Conservation (phyloP, 2,888 invertebrate genomes). For the Scaptodrosophila latifasciaeformis region DNA sequence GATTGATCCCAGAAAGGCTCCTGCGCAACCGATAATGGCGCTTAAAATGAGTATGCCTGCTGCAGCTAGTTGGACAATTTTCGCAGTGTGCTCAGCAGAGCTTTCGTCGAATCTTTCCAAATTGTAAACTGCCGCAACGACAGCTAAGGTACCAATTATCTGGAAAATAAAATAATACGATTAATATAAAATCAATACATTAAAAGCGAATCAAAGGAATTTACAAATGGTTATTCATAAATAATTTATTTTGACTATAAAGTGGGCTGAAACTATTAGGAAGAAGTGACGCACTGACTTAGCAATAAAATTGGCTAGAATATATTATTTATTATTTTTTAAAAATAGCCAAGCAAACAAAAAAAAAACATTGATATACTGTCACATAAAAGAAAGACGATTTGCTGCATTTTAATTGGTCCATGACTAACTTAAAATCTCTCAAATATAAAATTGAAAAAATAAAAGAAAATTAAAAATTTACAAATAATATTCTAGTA, state of each 20-base stretch:
- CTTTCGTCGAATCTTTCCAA: slow-evolving; percentile 53
- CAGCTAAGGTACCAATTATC: slow-evolving; percentile 59
- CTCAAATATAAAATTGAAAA: background rate
- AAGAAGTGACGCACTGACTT: no score
- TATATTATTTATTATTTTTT: no score
- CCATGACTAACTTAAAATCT: background rate
- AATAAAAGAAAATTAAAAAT: slow-evolving; percentile 1
- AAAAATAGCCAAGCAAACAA: background rate
- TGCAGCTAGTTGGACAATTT: slow-evolving; percentile 50
- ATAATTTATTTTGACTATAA: slow-evolving; percentile 29
- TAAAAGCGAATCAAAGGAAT: slow-evolving; percentile 13
- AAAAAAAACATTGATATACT: background rate
- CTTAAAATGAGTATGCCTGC: slow-evolving; percentile 51
- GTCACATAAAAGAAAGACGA: background rate
- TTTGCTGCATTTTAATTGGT: background rate
- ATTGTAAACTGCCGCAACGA: slow-evolving; percentile 57
- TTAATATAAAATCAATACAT: slow-evolving; percentile 10
- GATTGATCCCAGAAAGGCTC: slow-evolving; percentile 64
- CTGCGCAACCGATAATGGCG: slow-evolving; percentile 62
- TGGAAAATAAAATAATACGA: slow-evolving; percentile 24
- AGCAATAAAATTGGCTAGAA: no score
- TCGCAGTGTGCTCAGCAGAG: slow-evolving; percentile 51
- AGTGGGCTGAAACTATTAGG: slow-evolving; percentile 4
- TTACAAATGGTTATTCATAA: slow-evolving; percentile 26
- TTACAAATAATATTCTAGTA: background rate